Evolutionary conservation across 1,140 invertebrate species (phyloP).

Genomic region (Leptinotarsa texana): DNA sequence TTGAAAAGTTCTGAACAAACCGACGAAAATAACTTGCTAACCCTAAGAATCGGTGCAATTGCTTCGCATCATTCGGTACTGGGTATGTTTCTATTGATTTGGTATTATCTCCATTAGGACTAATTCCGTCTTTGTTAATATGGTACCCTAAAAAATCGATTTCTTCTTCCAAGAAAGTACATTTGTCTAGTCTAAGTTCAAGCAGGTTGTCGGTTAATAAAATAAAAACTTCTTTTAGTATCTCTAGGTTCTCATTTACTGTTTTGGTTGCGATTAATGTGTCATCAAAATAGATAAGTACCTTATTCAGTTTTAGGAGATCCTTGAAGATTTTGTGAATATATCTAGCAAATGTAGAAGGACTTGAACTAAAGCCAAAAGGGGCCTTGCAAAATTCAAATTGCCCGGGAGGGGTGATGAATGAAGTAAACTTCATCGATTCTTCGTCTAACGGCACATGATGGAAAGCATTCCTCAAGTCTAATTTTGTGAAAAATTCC

Average conservation of each 20-base stretch:
- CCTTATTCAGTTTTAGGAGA: neutral
- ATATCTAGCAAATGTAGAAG: neutral
- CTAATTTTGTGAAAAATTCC: neutral
- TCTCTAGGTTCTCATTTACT: conserved; percentile 25
- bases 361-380: neutral
- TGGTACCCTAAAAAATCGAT: conserved; percentile 38
- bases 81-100: conserved; percentile 30
- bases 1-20: conserved; percentile 41
- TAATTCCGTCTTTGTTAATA: conserved; percentile 33
- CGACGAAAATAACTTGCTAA: conserved; percentile 37
- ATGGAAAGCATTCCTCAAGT: conserved; percentile 29
- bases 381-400: conserved; percentile 36
- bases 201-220: conserved; percentile 29
- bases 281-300: conserved; percentile 36
- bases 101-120: conserved; percentile 23
- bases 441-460: conserved; percentile 47
- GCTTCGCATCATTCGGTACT: conserved; percentile 25
- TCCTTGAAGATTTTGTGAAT: conserved; percentile 1
- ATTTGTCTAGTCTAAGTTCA: conserved; percentile 40
- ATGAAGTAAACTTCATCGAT: conserved; percentile 47
- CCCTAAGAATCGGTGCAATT: conserved; percentile 35
- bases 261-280: conserved; percentile 33
- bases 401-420: conserved; percentile 38
- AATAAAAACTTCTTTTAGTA: conserved; percentile 33
- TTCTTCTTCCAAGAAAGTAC: conserved; percentile 32